These are phyloP conservation scores for Hiodon alosoides DNA, from an alignment of 2,113 vertebrate genomes.

Conservation along the genomic window DNA sequence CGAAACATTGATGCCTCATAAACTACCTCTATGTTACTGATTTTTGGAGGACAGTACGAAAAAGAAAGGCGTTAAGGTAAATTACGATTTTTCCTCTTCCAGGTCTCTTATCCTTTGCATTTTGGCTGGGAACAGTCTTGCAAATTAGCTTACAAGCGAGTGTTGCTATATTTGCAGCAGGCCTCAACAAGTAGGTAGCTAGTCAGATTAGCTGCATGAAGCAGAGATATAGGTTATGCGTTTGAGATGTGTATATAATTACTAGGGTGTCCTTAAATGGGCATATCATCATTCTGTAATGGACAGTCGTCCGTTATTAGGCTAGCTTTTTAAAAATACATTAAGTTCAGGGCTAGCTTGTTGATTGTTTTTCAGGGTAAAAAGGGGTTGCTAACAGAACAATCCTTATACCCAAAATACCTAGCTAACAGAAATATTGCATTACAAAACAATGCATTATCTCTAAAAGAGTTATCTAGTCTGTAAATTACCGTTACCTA, in stretches of 20 bases:
- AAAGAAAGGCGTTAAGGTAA: slow-evolving; percentile 9
- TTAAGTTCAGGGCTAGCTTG: too few species aligned
- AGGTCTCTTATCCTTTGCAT: neutral
- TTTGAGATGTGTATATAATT: too few species aligned
- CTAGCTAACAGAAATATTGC: too few species aligned
- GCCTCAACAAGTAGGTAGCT: neutral
- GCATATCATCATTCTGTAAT: too few species aligned
- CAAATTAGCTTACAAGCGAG: neutral
- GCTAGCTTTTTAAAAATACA: neutral
- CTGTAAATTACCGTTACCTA: too few species aligned
- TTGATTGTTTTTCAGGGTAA: neutral
- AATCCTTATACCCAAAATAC: too few species aligned
- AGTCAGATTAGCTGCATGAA: neutral
- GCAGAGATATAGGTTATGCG: too few species aligned
- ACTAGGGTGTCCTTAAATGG: too few species aligned
- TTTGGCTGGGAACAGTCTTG: neutral
- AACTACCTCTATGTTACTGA: neutral
- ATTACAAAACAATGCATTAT: too few species aligned
- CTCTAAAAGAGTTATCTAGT: too few species aligned
- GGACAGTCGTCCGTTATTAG: neutral
- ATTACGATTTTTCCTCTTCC: neutral
- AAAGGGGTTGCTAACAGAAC: too few species aligned
- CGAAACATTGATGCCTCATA: neutral
- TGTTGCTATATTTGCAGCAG: slow-evolving; percentile 2
- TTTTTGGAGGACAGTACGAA: neutral